Evolutionary conservation across 2,888 invertebrate genomes (phyloP), one percentile per base, ranked within the genome.

Genomic region (Darwinula stevensoni): DNA sequence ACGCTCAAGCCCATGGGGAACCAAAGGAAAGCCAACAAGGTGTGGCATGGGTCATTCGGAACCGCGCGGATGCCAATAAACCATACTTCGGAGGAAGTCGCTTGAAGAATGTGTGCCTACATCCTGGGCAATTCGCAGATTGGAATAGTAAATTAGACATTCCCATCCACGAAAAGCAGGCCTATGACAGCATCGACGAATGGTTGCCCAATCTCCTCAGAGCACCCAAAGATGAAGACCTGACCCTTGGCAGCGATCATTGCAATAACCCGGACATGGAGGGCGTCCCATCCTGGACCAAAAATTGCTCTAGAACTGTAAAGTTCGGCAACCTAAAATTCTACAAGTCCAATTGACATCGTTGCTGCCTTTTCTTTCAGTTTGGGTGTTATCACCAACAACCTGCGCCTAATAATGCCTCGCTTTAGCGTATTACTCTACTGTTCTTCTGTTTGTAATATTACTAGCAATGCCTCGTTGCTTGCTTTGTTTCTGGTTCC

Each of bases 1-100:
- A 37, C 17, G 36, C 28, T 11, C 35, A 37, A 16, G 36, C 36
- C 5, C n/a, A 36, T 14, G 36, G 36, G 2, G 37, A 37, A 26
- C 16, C 31, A 4, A 29, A 17, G 13, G 33, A 22, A 17, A 36
- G 36, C 9, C 37, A 37, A 26, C 11, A 26, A 13, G 17, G 14
- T 9, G 34, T 35, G 15, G 35, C 35, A 5, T 31, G 31, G 31
- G 26, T 27, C 12, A 31, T 31, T 18, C 16, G 9, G 6, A 29
- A 35, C 17, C 33, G 32, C 3, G 36, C 35, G 11, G 28, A 32
- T 26, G 16, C 28, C 16, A 35, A 37, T 26, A 29, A 33, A 27
- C 9, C 31, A 2, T 29, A 33, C 16, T 33, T 26, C 27, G 35
- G 36, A 4, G 36, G 36, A 12, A 16, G 12, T 14, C 15, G 29